Conservation (phyloP, 1,140 invertebrate genomes). For the Leguminivora glycinivorella region DNA sequence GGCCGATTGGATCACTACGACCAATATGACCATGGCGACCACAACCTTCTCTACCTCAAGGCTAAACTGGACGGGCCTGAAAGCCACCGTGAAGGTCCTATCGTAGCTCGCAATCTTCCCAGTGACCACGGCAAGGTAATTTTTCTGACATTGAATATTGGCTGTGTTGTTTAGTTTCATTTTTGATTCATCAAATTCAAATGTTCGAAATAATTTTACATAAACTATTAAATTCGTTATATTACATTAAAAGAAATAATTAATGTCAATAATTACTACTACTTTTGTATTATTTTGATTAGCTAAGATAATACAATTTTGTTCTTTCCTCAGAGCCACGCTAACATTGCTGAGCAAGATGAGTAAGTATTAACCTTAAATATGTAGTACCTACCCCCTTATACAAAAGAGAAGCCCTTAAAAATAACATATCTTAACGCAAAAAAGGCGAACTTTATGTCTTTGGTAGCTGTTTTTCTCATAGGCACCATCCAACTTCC, state of each 20-base stretch:
- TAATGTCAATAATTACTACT: no score
- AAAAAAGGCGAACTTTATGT: no score
- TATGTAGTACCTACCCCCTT: neutral
- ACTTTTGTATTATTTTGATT: neutral
- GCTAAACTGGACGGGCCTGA: neutral
- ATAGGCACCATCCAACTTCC: no score
- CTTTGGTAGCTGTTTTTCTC: no score
- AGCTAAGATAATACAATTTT: neutral
- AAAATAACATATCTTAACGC: no score
- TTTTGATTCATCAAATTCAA: no score
- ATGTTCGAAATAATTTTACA: no score
- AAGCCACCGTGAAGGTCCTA: neutral
- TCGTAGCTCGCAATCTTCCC: neutral
- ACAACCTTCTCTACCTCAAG: slow-evolving; percentile 8
- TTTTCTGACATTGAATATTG: neutral
- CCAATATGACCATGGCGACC: slow-evolving; percentile 24
- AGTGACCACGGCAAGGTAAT: neutral
- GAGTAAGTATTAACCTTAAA: neutral
- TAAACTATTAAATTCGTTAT: no score
- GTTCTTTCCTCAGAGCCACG: slow-evolving; percentile 4
- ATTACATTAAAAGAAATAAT: no score
- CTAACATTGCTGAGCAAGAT: slow-evolving; percentile 11
- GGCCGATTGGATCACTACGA: slow-evolving; percentile 30
- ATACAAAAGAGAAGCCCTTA: no score
- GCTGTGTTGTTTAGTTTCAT: no score